Percentiles rank a stretch among this genome's conserved stretches.
These are phyloP conservation scores for Tipula unca DNA, from an alignment of 2,888 invertebrate genomes.

Conservation along the genomic window DNA sequence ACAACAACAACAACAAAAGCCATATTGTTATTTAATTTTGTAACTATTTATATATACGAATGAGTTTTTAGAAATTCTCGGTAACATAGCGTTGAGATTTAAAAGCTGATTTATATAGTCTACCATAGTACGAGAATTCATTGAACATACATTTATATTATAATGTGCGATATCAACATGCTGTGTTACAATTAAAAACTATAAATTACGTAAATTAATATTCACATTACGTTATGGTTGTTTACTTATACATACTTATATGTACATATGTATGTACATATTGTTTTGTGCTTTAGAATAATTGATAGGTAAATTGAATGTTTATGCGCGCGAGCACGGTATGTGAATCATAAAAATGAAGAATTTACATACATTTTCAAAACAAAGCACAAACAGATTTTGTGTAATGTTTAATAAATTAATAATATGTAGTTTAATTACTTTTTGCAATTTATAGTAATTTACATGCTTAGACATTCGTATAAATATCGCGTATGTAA, in stretches of 20 bases:
- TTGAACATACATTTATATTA: not conserved
- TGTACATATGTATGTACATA: not conserved
- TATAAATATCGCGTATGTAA: not conserved
- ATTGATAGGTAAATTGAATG: not conserved
- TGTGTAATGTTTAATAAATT: not conserved
- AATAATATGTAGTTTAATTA: no score
- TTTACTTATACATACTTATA: not conserved
- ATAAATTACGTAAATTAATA: not conserved
- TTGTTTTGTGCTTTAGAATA: not conserved
- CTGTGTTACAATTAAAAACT: not conserved
- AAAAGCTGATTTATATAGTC: no score
- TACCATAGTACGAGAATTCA: not conserved
- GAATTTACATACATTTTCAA: not conserved
- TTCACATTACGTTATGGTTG: not conserved
- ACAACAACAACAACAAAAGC: not conserved
- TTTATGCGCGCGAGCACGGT: not conserved
- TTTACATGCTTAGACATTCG: not conserved
- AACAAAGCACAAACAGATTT: not conserved
- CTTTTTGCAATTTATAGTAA: no score
- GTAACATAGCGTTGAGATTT: not conserved
- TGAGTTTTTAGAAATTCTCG: not conserved
- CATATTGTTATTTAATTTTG: not conserved
- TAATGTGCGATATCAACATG: not conserved
- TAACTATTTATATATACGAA: not conserved
- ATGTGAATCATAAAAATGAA: not conserved